A percentile compares a stretch with the other conserved stretches of the same genome.
Conservation (phyloP, 92 coral and sea anemone species). For the Plumapathes pennacea region DNA sequence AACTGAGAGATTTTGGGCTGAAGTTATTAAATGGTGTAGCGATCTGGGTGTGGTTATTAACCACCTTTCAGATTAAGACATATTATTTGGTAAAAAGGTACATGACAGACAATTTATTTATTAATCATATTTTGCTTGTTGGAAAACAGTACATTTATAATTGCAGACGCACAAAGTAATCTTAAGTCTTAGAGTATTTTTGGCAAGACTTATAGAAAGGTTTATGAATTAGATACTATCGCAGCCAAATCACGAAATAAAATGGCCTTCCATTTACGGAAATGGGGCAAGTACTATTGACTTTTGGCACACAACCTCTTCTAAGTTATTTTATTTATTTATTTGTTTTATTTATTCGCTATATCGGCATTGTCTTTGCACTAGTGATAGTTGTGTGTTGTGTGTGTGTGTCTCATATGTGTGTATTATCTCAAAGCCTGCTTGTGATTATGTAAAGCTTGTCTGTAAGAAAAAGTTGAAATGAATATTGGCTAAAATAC, state of each 20-base stretch:
- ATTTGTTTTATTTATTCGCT: background rate
- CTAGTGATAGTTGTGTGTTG: background rate
- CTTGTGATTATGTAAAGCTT: background rate
- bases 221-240: background rate
- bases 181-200: background rate
- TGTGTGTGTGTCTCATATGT: background rate
- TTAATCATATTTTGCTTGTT: background rate
- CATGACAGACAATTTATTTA: background rate
- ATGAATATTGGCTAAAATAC: background rate
- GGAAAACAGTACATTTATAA: background rate
- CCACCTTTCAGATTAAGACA: no score
- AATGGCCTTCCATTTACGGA: background rate
- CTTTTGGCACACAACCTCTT: background rate
- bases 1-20: background rate
- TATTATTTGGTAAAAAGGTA: background rate
- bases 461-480: background rate
- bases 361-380: background rate
- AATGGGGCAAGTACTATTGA: background rate
- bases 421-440: background rate
- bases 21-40: background rate
- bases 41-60: conserved; percentile 1
- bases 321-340: background rate
- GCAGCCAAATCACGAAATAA: background rate
- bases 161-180: no score
- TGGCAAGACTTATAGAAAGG: background rate